Percentiles rank a stretch among this genome's conserved stretches.
Evolutionary conservation across 2,888 invertebrate genomes (phyloP).

Genomic region (Nomada flava): DNA sequence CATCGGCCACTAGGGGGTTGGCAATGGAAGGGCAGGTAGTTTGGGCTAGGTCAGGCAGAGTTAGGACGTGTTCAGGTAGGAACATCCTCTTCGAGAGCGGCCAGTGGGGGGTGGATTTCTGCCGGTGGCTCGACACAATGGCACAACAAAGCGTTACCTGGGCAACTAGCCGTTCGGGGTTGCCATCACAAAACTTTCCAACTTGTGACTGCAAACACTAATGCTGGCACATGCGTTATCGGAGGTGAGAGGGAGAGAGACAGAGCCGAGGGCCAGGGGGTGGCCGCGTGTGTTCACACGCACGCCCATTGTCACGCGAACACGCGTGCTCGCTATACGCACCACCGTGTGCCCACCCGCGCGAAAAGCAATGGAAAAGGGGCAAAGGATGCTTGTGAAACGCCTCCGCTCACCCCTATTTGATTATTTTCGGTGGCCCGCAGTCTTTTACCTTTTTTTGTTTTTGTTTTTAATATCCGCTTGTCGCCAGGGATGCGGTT

Average conservation of each 20-base stretch:
- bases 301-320: slow-evolving; percentile 55
- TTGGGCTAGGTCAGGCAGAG: slow-evolving; percentile 72
- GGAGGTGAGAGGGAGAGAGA: slow-evolving; percentile 15
- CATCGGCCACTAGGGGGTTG: slow-evolving; percentile 9
- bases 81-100: slow-evolving; percentile 11
- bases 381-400: slow-evolving; percentile 5
- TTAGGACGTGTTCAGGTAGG: slow-evolving; percentile 50
- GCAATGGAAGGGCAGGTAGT: slow-evolving; percentile 25
- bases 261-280: background rate
- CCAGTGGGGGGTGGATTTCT: slow-evolving; percentile 49
- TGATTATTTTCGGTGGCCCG: slow-evolving; percentile 35
- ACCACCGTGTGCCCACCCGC: slow-evolving; percentile 46
- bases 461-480: slow-evolving; percentile 23
- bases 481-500: background rate
- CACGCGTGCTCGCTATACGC: slow-evolving; percentile 63
- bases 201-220: slow-evolving; percentile 79
- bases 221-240: slow-evolving; percentile 63
- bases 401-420: background rate
- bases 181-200: slow-evolving; percentile 83
- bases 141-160: slow-evolving; percentile 83
- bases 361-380: slow-evolving; percentile 59
- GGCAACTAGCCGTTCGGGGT: slow-evolving; percentile 78
- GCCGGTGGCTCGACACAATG: slow-evolving; percentile 65
- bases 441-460: background rate
- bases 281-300: slow-evolving; percentile 48